A percentile compares a stretch with the other conserved stretches of the same genome.
These are phyloP conservation scores for Lycia hirtaria DNA, from an alignment of 2,888 invertebrate genomes.

Conservation along the genomic window DNA sequence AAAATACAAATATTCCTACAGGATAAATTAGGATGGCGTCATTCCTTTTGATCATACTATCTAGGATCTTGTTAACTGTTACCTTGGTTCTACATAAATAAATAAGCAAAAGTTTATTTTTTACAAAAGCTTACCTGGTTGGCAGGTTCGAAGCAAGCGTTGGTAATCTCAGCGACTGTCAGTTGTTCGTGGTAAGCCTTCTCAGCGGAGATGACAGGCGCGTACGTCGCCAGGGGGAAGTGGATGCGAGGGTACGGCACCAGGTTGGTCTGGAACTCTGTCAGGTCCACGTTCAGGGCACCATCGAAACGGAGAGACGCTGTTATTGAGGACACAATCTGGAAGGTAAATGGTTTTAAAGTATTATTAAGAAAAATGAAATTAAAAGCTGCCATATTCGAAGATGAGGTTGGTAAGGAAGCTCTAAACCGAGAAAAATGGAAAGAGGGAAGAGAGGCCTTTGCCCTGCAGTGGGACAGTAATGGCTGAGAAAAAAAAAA, in stretches of 20 bases:
- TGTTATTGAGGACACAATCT: constrained; percentile 97
- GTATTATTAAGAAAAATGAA: no score
- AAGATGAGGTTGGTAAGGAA: no score
- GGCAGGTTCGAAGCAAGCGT: constrained; percentile 97
- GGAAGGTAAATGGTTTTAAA: constrained; percentile 43
- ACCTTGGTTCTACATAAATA: not conserved
- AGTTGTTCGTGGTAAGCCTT: constrained; percentile 97
- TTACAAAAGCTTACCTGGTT: constrained; percentile 86
- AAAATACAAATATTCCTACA: no score
- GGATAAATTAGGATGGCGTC: no score
- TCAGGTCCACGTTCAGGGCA: constrained; percentile 96
- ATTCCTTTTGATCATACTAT: not conserved
- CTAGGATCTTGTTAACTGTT: no score
- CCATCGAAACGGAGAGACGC: constrained; percentile 97
- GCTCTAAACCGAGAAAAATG: no score
- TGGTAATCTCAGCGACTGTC: constrained; percentile 96
- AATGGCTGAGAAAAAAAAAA: no score
- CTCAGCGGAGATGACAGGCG: constrained; percentile 96
- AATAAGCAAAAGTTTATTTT: not conserved
- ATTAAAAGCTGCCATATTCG: no score
- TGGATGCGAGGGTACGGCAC: constrained; percentile 98
- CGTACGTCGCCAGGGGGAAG: constrained; percentile 96
- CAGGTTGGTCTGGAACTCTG: constrained; percentile 97
- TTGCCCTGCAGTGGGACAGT: no score
- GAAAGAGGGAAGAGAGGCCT: no score